Conservation (phyloP, 2,113 vertebrate species). For the Sprattus sprattus region DNA sequence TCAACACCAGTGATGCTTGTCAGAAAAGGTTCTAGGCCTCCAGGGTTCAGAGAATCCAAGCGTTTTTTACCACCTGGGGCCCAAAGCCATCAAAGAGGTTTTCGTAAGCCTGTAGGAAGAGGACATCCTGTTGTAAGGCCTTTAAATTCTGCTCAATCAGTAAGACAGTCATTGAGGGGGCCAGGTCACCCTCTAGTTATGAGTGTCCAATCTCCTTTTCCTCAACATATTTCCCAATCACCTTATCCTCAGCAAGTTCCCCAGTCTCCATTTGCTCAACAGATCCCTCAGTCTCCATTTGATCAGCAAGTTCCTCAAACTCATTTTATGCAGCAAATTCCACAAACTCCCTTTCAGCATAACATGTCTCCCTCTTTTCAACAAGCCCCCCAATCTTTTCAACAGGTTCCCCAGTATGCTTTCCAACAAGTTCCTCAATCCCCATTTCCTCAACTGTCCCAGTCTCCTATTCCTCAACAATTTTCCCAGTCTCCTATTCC, state of each 20-base stretch:
- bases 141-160: conserved; percentile 61
- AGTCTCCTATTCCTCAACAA: conserved; percentile 26
- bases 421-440: conserved; percentile 24
- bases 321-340: neutral
- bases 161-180: conserved; percentile 67
- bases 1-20: conserved; percentile 54
- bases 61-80: conserved; percentile 48
- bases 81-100: conserved; percentile 57
- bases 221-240: conserved; percentile 56
- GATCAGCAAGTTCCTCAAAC: neutral
- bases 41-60: conserved; percentile 60
- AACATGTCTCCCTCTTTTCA: neutral
- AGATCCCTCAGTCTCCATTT: conserved; percentile 42
- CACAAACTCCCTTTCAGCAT: neutral
- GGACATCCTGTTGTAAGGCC: conserved; percentile 74
- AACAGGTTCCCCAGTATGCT: conserved; percentile 41
- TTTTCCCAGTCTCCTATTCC: conserved; percentile 44
- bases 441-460: conserved; percentile 53
- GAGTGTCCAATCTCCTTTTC: conserved; percentile 43
- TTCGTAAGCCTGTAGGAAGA: conserved; percentile 72
- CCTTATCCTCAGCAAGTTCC: conserved; percentile 24
- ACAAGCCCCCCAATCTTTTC: conserved; percentile 34
- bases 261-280: conserved; percentile 52
- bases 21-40: conserved; percentile 53
- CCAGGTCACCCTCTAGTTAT: conserved; percentile 41